Base-by-base conservation (phyloP, 2,888 invertebrate genomes). In the Margaritifera margaritifera region DNA sequence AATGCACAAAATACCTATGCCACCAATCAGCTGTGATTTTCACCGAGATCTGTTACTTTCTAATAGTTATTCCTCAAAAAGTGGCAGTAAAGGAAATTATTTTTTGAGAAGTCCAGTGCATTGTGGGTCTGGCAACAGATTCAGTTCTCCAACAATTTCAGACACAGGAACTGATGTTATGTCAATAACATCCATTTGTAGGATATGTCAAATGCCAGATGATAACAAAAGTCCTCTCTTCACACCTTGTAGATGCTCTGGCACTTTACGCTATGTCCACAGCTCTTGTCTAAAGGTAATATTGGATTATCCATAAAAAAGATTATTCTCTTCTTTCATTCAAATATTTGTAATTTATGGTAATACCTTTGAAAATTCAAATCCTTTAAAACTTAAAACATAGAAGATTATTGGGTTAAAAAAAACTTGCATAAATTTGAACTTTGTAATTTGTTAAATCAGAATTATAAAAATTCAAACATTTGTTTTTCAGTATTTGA, bases 231-330 rank as follows among this genome's bases (percentile, higher is more conserved):
- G 84, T 62, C 80, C 89, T 5, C 87, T 92, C 52, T 91, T 92
- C 67, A 89, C 91, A 6, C 92, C 92, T 0, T 92, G 92, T 79
- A 84, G 91, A 55, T 92, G 92, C 80, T 87, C 91, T 42, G 92
- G 92, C 25, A 90, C 91, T 20, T 88, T 92, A 81, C 88, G 90
- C 76, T 91, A 88, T 81, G 91, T 92, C 53, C 92, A 92, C 80
- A 89, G 89, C 70, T 87, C 89, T 63, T 92, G 92, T 84, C 86
- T 92, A 24, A 89, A 91, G 90, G 92, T 90, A 74, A 80, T 87
- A 77, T n/a, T 31, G n/a, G 18, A 11, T 6, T n/a, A 51, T 27
- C 20, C 53, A 25, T 42, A 11, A 8, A 42, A 42, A 42, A 11
- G 8, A 11, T n/a, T 11, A 42, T 42, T 42, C 42, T 42, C 42